phyloP scores from a whole-genome alignment of 2,113 vertebrate genomes.

The Corapipo altera region DNA sequence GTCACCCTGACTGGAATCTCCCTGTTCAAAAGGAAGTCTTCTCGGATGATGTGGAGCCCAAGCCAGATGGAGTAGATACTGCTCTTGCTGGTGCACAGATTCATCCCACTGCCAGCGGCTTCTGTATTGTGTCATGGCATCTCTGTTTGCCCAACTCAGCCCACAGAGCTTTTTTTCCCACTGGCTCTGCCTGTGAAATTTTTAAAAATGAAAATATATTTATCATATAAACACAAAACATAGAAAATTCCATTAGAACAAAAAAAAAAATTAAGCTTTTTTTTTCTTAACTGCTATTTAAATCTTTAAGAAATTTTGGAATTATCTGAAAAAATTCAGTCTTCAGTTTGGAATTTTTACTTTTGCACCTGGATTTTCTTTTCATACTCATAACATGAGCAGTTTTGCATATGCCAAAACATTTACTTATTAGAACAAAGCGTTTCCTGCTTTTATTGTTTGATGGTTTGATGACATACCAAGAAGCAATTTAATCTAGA shows the following conservation, averaged over 20 bases:
- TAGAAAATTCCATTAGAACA: neutral
- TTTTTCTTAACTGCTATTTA: neutral
- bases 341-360: neutral
- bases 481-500: neutral
- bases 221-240: neutral
- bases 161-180: neutral
- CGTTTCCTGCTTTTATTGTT: neutral
- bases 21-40: constrained; percentile 3
- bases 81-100: neutral
- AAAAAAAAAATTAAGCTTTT: too few relatives aligned
- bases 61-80: constrained; percentile 7
- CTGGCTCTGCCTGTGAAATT: neutral
- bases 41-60: neutral
- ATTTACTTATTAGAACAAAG: constrained; percentile 10
- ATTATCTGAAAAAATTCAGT: neutral
- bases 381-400: neutral
- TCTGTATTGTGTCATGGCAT: neutral
- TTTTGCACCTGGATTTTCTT: neutral
- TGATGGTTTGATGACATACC: neutral
- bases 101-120: neutral
- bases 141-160: neutral
- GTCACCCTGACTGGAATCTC: neutral
- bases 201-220: neutral
- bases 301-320: neutral
- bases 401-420: neutral